Base-by-base conservation (phyloP, 1,140 invertebrate species). In the Habropoda laboriosa region DNA sequence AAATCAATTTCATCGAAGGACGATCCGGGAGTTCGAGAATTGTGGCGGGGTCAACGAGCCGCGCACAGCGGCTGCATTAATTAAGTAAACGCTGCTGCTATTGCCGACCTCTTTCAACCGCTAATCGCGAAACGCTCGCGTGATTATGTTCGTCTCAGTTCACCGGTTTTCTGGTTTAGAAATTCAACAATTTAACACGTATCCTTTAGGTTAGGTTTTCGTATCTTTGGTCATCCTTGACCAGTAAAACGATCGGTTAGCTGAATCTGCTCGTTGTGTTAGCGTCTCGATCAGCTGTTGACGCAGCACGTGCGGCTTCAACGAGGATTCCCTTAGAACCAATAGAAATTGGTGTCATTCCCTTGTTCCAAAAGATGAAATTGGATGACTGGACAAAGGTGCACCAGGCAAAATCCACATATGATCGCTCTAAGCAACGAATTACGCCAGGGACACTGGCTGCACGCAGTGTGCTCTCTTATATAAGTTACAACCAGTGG, bases 51-150 rank as follows among this genome's bases (percentile, higher is more conserved):
- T 86, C 85, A 86, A 86, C 83, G 85, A 86, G 83, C 85, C 58
- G 58, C 81, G 42, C 61, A n/a, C n/a, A 66, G 35, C 74, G 74
- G 47, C 82, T 38, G 68, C 53, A 78, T 86, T 86, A 86, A 86
- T 86, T 86, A 80, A 68, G 76, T 86, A 86, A 86, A 86, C 85
- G 83, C 57, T 80, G 66, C 78, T 85, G 67, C 74, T 76, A 86
- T 86, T 86, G 83, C 71, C 85, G 85, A 80, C 80, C 85, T 86
- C 79, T 82, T 85, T 86, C 71, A 82, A n/a, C 67, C 35, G 38
- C 51, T 85, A 84, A 85, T 81, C 73, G 68, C 45, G 53, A 40
- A 75, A 80, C 61, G 45, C 60, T 58, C 40, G 13, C 47, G 32
- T 66, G 60, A 76, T 38, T 38, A 61, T 47, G 64, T 24, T 51